A percentile compares a stretch with the other conserved stretches of the same genome.
phyloP scores from a whole-genome alignment of 2,797 vertebrate genomes.

The Pygocentrus nattereri region DNA sequence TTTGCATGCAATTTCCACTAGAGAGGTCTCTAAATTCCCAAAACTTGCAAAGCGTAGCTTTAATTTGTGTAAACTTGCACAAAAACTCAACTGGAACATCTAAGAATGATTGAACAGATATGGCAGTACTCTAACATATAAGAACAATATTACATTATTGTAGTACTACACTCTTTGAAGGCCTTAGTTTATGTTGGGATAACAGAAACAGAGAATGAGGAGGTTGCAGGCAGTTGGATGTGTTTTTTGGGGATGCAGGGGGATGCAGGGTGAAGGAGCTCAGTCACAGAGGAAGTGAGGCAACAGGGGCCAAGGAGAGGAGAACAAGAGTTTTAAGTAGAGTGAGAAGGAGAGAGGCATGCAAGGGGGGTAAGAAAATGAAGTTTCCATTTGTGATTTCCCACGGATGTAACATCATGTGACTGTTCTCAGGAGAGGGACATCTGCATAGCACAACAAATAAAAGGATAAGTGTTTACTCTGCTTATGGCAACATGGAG shows the following conservation, averaged over 20 bases:
- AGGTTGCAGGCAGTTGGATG: background rate
- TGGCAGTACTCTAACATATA: background rate
- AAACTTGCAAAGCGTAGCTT: too few species aligned
- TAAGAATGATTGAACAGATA: background rate
- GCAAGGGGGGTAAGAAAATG: conserved; percentile 47
- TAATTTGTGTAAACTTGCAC: too few species aligned
- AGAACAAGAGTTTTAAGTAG: conserved; percentile 25
- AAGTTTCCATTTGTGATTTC: conserved; percentile 73
- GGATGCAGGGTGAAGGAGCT: conserved; percentile 14
- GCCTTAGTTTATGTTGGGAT: background rate
- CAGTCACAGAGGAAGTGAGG: conserved; percentile 41
- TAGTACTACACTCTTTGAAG: background rate
- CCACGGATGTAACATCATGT: conserved; percentile 69
- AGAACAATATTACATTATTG: background rate
- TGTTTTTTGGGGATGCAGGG: background rate
- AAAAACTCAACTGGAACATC: too few species aligned
- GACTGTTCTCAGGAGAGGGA: conserved; percentile 59
- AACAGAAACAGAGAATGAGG: background rate
- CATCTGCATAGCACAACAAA: conserved; percentile 45
- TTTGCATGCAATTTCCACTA: too few species aligned
- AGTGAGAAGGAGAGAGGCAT: conserved; percentile 18
- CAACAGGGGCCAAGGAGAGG: background rate
- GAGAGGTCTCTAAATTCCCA: too few species aligned
- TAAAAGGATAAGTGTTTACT: conserved; percentile 42
- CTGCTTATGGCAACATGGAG: conserved; percentile 18